Evolutionary conservation across 2,113 vertebrate genomes (phyloP).

Genomic region (Ellobius talpinus): DNA sequence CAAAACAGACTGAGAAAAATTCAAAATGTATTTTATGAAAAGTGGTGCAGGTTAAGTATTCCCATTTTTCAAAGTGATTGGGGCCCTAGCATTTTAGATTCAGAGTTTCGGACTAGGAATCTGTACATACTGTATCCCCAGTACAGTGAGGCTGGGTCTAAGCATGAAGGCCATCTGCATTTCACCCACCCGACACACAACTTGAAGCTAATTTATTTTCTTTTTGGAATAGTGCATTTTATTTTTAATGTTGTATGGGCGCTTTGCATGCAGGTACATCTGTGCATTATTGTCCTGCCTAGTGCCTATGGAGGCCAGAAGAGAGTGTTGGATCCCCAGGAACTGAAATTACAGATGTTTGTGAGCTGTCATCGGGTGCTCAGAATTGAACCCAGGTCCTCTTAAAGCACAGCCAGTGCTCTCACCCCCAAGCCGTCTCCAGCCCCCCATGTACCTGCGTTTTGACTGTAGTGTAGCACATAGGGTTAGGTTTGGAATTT

Average conservation of each 20-base stretch:
- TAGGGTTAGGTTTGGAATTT: not conserved
- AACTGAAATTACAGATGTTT: not conserved
- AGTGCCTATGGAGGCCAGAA: not conserved
- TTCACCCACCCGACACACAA: not conserved
- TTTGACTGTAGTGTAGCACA: not conserved
- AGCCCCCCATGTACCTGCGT: not conserved
- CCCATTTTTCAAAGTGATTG: not conserved
- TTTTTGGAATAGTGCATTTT: not conserved
- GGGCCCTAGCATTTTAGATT: not conserved
- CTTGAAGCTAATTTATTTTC: not conserved
- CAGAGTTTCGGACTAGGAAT: not conserved
- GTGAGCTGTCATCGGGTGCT: not conserved
- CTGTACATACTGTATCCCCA: not conserved
- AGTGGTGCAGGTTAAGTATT: not conserved
- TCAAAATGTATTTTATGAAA: constrained; percentile 1
- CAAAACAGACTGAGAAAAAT: not conserved
- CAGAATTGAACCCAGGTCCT: not conserved
- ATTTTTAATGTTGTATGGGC: not conserved
- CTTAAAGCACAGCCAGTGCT: not conserved
- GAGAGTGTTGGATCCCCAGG: too few species aligned
- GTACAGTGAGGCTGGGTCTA: not conserved
- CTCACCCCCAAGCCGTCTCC: not conserved
- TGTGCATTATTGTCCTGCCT: not conserved
- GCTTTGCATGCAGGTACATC: not conserved
- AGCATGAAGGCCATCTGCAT: not conserved